These are phyloP conservation scores for Andrena hattorfiana DNA, from an alignment of 2,888 invertebrate species.

Conservation along the genomic window DNA sequence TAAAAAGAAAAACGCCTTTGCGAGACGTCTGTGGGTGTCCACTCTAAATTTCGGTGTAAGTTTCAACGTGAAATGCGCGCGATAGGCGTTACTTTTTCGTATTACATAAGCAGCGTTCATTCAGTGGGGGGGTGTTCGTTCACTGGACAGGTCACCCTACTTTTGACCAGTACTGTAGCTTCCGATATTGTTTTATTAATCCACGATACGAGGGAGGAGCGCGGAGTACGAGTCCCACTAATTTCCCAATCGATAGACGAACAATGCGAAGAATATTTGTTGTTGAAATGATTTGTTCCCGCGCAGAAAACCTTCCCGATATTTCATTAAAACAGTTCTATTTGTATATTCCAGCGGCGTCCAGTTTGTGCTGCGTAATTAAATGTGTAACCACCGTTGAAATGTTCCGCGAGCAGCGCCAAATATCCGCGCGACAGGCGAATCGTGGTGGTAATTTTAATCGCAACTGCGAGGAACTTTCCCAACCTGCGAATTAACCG, in stretches of 20 bases:
- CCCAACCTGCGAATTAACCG: background rate
- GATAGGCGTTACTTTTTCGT: too few species aligned
- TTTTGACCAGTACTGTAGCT: background rate
- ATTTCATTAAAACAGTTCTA: slow-evolving; percentile 20
- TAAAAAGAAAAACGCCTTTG: too few species aligned
- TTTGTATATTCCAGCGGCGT: slow-evolving; percentile 2
- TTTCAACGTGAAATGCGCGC: too few species aligned
- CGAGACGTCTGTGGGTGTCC: too few species aligned
- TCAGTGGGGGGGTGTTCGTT: too few species aligned
- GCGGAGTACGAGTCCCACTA: background rate
- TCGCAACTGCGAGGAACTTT: background rate
- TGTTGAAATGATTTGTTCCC: slow-evolving; percentile 1
- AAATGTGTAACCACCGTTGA: slow-evolving; percentile 35
- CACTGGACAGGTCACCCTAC: too few species aligned
- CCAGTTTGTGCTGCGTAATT: slow-evolving; percentile 17
- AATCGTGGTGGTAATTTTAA: slow-evolving; percentile 22
- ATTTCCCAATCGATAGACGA: background rate
- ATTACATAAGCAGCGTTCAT: too few species aligned
- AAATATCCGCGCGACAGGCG: background rate
- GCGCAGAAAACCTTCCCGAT: slow-evolving; percentile 12
- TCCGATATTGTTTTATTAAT: background rate
- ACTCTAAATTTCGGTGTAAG: too few species aligned
- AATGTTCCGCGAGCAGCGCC: background rate
- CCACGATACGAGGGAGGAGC: background rate
- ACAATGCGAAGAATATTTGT: background rate